Conservation (phyloP, 2,113 vertebrate genomes). For the Glaucomys volans region DNA sequence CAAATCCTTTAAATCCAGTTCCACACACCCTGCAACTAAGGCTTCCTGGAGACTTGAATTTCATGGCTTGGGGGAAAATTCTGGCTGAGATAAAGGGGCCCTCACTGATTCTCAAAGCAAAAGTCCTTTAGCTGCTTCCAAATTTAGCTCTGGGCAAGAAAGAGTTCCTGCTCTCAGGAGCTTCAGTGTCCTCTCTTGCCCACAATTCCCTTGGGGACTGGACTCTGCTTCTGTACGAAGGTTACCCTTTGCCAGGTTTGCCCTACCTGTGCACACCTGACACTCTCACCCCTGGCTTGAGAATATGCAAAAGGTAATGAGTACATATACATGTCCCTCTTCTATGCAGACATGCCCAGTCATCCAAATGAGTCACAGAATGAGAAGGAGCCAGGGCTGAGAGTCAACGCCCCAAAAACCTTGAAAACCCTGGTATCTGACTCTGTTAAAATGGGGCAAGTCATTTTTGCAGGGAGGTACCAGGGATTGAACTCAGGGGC, state of each 20-base stretch:
- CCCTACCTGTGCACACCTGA: neutral
- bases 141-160: neutral
- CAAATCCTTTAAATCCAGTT: neutral
- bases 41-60: neutral
- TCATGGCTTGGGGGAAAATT: neutral
- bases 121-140: neutral
- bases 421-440: neutral
- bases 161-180: neutral
- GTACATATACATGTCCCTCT: accelerated
- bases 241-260: neutral
- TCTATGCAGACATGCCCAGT: accelerated
- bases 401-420: neutral
- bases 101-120: neutral
- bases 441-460: neutral
- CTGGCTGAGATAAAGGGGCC: neutral
- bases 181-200: accelerated
- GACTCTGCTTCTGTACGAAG: neutral
- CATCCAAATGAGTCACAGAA: neutral
- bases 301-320: neutral
- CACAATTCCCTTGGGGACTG: no score
- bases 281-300: neutral
- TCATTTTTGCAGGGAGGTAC: neutral
- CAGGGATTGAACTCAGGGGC: no score
- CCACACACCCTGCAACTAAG: neutral
- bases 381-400: neutral